Conservation (phyloP, 2,888 invertebrate genomes). For the Pollenia amentaria region DNA sequence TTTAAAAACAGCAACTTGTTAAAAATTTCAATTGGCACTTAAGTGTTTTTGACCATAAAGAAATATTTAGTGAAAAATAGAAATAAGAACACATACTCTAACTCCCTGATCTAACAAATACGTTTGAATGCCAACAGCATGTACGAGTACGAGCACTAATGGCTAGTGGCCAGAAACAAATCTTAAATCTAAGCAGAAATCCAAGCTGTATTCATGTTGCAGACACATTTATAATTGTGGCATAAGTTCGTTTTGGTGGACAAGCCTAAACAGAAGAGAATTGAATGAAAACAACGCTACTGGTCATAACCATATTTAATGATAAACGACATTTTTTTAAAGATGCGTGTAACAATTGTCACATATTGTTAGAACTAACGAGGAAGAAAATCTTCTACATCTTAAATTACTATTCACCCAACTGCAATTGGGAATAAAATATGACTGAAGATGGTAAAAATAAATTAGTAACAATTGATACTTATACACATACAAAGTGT, state of each 20-base stretch:
- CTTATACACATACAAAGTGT: conserved; percentile 24
- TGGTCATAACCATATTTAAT: conserved; percentile 70
- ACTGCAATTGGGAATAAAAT: conserved; percentile 48
- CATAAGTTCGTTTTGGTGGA: conserved; percentile 15
- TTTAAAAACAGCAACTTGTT: conserved; percentile 69
- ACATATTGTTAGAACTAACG: conserved; percentile 67
- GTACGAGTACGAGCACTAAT: not conserved
- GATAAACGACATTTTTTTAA: conserved; percentile 68
- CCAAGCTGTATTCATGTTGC: conserved; percentile 16
- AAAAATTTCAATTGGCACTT: conserved; percentile 80
- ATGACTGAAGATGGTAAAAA: conserved; percentile 59
- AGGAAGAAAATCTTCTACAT: conserved; percentile 49
- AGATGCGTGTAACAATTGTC: conserved; percentile 70
- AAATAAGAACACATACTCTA: conserved; percentile 20
- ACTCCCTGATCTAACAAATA: conserved; percentile 7
- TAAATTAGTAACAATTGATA: conserved; percentile 67
- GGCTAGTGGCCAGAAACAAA: conserved; percentile 40
- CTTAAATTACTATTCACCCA: conserved; percentile 48
- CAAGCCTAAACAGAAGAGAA: not conserved
- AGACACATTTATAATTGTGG: conserved; percentile 57
- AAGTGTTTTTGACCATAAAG: conserved; percentile 81
- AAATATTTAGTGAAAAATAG: conserved; percentile 48
- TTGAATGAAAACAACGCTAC: conserved; percentile 48
- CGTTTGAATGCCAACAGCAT: conserved; percentile 51
- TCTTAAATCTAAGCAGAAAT: conserved; percentile 37